These are phyloP conservation scores for Liposcelis brunnea DNA, from an alignment of 2,888 invertebrate genomes.

Conservation along the genomic window DNA sequence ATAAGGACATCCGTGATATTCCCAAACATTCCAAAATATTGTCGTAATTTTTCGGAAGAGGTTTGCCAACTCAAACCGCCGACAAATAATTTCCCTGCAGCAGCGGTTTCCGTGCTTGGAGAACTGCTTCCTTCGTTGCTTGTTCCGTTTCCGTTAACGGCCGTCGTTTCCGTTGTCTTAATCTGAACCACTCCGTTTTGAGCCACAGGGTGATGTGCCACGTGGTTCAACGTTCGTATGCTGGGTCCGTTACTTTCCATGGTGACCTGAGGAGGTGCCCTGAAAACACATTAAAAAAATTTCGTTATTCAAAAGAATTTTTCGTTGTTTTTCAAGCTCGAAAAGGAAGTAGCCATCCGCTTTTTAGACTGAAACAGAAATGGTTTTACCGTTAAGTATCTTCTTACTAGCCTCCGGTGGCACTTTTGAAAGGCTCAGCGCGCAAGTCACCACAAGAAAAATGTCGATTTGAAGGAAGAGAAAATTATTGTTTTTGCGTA, in stretches of 20 bases:
- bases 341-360: too few relatives aligned
- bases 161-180: constrained; percentile 8
- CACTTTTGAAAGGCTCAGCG: too few relatives aligned
- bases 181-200: constrained; percentile 27
- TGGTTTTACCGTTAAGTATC: too few relatives aligned
- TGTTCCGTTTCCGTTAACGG: constrained; percentile 23
- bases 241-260: constrained; percentile 34
- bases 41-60: constrained; percentile 76
- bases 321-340: neutral
- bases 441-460: too few relatives aligned
- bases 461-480: too few relatives aligned
- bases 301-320: constrained; percentile 5
- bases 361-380: too few relatives aligned
- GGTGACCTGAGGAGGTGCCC: constrained; percentile 22
- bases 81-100: constrained; percentile 62
- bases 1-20: constrained; percentile 80
- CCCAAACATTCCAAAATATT: constrained; percentile 85
- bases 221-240: constrained; percentile 27
- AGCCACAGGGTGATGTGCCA: constrained; percentile 24
- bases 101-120: constrained; percentile 29
- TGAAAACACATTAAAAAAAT: neutral
- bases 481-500: too few relatives aligned
- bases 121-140: constrained; percentile 22
- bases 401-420: too few relatives aligned
- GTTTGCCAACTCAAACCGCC: constrained; percentile 90